Conservation (phyloP, 1,140 invertebrate species). For the Drosophila takahashii region DNA sequence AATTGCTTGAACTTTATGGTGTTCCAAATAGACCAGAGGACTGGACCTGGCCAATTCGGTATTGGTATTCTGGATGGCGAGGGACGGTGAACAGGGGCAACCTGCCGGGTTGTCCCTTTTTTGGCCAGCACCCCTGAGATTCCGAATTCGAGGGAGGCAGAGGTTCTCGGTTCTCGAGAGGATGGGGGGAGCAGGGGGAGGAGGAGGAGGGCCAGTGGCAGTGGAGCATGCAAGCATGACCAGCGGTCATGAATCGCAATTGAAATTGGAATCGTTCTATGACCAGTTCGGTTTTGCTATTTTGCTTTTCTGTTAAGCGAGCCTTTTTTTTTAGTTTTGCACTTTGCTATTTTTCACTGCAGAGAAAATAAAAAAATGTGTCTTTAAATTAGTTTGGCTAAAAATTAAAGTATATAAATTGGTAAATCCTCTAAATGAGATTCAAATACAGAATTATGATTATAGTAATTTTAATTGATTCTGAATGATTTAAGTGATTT, state of each 20-base stretch:
- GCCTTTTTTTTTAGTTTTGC: neutral
- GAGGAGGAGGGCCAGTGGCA: constrained; percentile 11
- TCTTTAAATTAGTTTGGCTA: no score
- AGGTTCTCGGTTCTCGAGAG: neutral
- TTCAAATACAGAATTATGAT: no score
- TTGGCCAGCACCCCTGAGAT: constrained; percentile 10
- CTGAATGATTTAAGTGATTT: no score
- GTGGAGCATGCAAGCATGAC: constrained; percentile 56
- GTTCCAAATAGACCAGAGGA: constrained; percentile 71
- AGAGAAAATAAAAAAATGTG: constrained; percentile 1
- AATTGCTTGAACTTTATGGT: constrained; percentile 80
- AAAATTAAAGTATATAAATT: no score
- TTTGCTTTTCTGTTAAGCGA: constrained; percentile 8
- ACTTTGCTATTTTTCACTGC: constrained; percentile 8
- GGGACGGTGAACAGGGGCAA: neutral
- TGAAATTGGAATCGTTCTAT: constrained; percentile 62
- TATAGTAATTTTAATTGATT: no score
- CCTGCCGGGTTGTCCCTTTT: constrained; percentile 74
- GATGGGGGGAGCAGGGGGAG: neutral
- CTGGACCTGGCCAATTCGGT: constrained; percentile 38
- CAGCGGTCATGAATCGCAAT: constrained; percentile 60
- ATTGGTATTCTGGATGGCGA: neutral
- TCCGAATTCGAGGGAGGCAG: neutral
- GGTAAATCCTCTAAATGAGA: no score
- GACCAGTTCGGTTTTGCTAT: constrained; percentile 47